These are phyloP conservation scores for Agonopterix heracliana DNA, from an alignment of 2,888 invertebrate species.

Conservation along the genomic window DNA sequence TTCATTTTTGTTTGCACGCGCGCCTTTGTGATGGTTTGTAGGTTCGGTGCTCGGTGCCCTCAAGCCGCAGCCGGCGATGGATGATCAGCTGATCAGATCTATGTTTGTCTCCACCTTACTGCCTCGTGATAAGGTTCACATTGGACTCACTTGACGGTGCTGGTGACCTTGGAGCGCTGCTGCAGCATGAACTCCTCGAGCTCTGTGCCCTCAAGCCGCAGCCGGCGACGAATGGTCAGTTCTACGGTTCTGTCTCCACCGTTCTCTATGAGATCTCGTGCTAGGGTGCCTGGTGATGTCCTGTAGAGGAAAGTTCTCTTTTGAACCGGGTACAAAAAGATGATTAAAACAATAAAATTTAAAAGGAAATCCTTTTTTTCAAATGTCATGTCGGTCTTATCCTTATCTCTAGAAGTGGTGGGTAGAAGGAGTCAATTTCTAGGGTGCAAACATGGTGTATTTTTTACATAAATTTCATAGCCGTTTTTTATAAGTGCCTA, in stretches of 20 bases:
- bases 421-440: too few species aligned
- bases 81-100: conserved; percentile 83
- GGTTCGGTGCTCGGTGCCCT: conserved; percentile 85
- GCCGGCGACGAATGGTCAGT: conserved; percentile 80
- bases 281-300: conserved; percentile 87
- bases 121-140: too few species aligned
- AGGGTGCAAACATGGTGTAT: too few species aligned
- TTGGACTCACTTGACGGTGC: conserved; percentile 43
- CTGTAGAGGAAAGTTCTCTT: conserved; percentile 46
- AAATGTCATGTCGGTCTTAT: too few species aligned
- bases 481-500: too few species aligned
- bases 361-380: too few species aligned
- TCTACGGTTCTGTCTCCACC: conserved; percentile 84
- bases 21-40: too few species aligned
- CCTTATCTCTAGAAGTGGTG: too few species aligned
- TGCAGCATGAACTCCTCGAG: conserved; percentile 84
- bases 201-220: conserved; percentile 86
- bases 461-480: too few species aligned
- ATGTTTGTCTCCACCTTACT: conserved; percentile 75
- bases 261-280: conserved; percentile 86
- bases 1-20: too few species aligned
- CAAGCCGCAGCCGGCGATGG: conserved; percentile 81
- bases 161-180: conserved; percentile 63
- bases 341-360: too few species aligned
- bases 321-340: too few species aligned